A percentile compares a stretch with the other conserved stretches of the same genome.
Conservation (phyloP, 1,140 invertebrate species). For the Harlomillsia oculata region DNA sequence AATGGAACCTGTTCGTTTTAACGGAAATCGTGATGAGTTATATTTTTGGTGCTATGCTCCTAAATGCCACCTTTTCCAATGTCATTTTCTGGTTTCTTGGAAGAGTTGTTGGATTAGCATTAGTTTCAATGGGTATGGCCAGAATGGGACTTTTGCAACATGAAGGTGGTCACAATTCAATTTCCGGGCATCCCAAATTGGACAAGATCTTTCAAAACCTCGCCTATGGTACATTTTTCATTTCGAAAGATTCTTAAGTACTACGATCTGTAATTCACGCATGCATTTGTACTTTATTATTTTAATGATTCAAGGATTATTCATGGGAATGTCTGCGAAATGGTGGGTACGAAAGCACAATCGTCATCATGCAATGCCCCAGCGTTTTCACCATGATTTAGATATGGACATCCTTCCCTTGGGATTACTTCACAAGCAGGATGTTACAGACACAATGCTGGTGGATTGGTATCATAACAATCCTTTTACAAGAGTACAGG, state of each 20-base stretch:
- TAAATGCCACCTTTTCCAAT: not conserved
- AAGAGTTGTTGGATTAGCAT: constrained; percentile 2
- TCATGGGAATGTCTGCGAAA: constrained; percentile 1
- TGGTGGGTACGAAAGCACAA: constrained; percentile 13
- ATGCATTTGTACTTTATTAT: not conserved
- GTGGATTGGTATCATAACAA: too few relatives aligned
- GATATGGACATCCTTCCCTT: constrained; percentile 4
- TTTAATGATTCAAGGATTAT: not conserved
- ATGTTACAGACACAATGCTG: too few relatives aligned
- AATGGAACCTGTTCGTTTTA: too few relatives aligned
- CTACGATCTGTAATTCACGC: not conserved
- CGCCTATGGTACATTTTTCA: not conserved
- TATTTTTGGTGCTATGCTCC: not conserved
- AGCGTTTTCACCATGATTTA: constrained; percentile 6
- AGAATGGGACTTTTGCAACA: constrained; percentile 1
- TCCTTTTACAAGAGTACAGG: too few relatives aligned
- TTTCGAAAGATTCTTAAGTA: not conserved
- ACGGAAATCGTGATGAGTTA: not conserved
- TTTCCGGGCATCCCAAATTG: constrained; percentile 10
- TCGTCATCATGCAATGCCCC: constrained; percentile 21
- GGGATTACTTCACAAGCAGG: too few relatives aligned
- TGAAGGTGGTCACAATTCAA: constrained; percentile 13
- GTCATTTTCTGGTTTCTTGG: too few relatives aligned
- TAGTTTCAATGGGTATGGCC: not conserved
- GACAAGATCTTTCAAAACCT: constrained; percentile 10